A percentile compares a stretch with the other conserved stretches of the same genome.
Conservation (phyloP, 2,888 invertebrate genomes). For the Microdon myrmicae region DNA sequence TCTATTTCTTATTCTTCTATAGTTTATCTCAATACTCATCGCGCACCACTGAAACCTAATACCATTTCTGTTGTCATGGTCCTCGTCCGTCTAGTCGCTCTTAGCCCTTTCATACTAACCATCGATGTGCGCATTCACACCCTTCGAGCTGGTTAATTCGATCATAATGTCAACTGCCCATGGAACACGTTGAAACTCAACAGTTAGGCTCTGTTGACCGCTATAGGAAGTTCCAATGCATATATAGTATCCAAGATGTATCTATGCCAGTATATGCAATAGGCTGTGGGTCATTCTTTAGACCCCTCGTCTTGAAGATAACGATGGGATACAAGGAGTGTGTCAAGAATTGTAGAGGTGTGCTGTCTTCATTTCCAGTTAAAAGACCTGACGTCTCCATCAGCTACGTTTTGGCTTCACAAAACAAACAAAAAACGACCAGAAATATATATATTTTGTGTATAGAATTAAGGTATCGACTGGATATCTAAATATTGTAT, state of each 20-base stretch:
- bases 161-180: slow-evolving; percentile 50
- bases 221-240: slow-evolving; percentile 4
- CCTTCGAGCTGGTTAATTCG: slow-evolving; percentile 49
- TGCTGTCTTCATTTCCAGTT: neutral
- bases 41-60: slow-evolving; percentile 48
- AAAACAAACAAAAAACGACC: slow-evolving; percentile 10
- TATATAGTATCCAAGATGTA: neutral
- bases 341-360: slow-evolving; percentile 25
- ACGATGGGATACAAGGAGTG: slow-evolving; percentile 33
- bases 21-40: slow-evolving; percentile 43
- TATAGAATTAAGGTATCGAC: no score
- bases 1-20: no score
- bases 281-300: no score
- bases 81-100: slow-evolving; percentile 16
- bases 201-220: neutral
- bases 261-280: neutral
- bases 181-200: slow-evolving; percentile 22
- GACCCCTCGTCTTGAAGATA: neutral
- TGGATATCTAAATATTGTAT: no score
- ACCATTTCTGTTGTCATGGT: slow-evolving; percentile 43
- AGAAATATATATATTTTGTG: no score
- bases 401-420: slow-evolving; percentile 2
- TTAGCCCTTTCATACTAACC: slow-evolving; percentile 29
- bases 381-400: slow-evolving; percentile 32
- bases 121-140: slow-evolving; percentile 49